These are phyloP conservation scores for Bos javanicus DNA, from an alignment of 2,113 vertebrate species.

Conservation along the genomic window DNA sequence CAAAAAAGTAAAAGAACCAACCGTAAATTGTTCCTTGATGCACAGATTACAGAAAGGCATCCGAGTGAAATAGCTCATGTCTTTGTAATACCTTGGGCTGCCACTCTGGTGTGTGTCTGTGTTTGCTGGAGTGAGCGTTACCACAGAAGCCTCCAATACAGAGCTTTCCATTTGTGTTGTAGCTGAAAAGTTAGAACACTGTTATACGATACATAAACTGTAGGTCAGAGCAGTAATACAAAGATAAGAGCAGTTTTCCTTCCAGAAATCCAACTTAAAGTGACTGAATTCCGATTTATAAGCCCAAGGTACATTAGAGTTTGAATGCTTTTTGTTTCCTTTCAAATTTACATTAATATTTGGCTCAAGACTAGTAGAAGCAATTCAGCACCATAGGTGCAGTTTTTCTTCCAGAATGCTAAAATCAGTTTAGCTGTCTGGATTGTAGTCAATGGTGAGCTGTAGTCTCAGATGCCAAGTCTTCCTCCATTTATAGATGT, in stretches of 20 bases:
- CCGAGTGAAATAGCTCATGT: neutral
- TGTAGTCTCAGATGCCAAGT: constrained; percentile 49
- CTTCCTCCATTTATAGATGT: constrained; percentile 42
- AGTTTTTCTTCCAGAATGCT: constrained; percentile 65
- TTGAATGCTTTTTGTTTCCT: constrained; percentile 63
- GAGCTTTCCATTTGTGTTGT: neutral
- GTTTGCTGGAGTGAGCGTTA: neutral
- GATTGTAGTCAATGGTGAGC: constrained; percentile 46
- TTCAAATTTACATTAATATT: constrained; percentile 73
- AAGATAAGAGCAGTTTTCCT: constrained; percentile 53
- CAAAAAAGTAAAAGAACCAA: neutral
- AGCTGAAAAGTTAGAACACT: neutral
- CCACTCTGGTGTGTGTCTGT: neutral
- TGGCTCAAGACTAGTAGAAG: constrained; percentile 49
- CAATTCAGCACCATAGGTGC: constrained; percentile 54
- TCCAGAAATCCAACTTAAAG: constrained; percentile 54
- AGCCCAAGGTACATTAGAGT: constrained; percentile 49
- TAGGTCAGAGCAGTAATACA: constrained; percentile 15
- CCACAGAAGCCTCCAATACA: neutral
- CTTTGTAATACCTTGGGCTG: neutral
- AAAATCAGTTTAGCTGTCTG: constrained; percentile 65
- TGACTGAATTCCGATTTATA: constrained; percentile 53
- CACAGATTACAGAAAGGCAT: neutral
- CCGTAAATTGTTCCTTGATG: neutral
- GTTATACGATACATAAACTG: neutral